phyloP scores from a whole-genome alignment of 2,113 vertebrate genomes.

The Barnardius zonarius region DNA sequence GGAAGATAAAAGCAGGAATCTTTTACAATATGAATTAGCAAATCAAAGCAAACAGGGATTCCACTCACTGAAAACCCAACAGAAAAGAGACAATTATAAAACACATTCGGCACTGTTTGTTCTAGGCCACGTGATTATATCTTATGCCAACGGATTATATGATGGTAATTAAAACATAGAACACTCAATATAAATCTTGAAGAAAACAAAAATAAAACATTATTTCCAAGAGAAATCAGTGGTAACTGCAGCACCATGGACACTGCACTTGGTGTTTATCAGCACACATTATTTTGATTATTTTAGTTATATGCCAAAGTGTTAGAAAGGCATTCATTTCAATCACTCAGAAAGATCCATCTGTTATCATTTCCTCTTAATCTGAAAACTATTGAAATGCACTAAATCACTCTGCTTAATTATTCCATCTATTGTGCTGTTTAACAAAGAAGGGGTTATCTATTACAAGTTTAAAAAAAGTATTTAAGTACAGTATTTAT shows the following conservation, averaged over 20 bases:
- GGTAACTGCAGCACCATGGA: conserved; percentile 7
- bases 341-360: not conserved
- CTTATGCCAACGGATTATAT: not conserved
- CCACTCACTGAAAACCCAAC: not conserved
- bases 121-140: not conserved
- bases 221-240: not conserved
- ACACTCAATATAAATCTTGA: not conserved
- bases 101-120: not conserved
- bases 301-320: not conserved
- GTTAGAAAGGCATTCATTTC: not conserved
- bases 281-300: not conserved
- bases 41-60: conserved; percentile 40
- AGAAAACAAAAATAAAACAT: not conserved
- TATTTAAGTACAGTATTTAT: not conserved
- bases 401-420: not conserved
- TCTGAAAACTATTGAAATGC: not conserved
- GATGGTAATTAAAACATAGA: not conserved
- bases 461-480: not conserved
- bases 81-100: not conserved
- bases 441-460: not conserved
- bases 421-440: not conserved
- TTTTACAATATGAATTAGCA: conserved; percentile 9
- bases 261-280: not conserved
- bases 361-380: not conserved
- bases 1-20: conserved; percentile 42